Evolutionary conservation across 2,113 vertebrate species (phyloP), one percentile per base, ranked within the genome.

Genomic region (Centropristis striata): DNA sequence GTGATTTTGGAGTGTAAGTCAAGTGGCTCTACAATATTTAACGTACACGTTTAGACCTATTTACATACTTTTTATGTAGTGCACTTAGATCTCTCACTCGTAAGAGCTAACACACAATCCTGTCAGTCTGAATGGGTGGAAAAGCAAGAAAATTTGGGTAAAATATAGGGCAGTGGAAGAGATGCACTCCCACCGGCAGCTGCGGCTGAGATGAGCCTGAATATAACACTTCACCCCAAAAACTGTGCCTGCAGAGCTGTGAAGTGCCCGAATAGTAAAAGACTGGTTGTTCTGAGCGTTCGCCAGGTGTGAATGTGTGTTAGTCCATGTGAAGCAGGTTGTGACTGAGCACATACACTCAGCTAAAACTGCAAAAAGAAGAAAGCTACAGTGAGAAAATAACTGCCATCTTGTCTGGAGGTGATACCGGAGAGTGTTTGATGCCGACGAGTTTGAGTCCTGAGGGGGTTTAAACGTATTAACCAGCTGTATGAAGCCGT

Each of bases 301-400:
- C 64, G 86, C 77, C 80, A 75, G 71, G 71, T 81, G 77, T 77
- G 64, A 79, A 74, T 60, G 64, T 69, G 55, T 57, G 64, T 23
- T 51, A n/a, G 51, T 47, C 59, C 14, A 41, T 54, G 73, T 60
- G 51, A 76, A 72, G 36, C 39, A 28, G 28, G 20, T 42, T 44
- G 51, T 77, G 37, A 37, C 50, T 39, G 49, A 59, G 32, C 60
- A 27, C 51, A 46, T 41, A 36, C 21, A 72, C 74, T 81, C n/a
- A 25, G 64, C 42, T 64, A 18, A 63, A 81, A 61, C 14, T 44
- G 27, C 25, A 55, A 32, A 76, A 61, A 2, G 47, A 55, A 36
- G 42, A 16, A 53, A 49, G 57, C 60, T 41, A 20, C 27, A 44
- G 27, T 5, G 46, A 84, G 55, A 61, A 60, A 51, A 5, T 53